Base-by-base conservation (phyloP, 2,888 invertebrate genomes). In the Eulithis prunata region DNA sequence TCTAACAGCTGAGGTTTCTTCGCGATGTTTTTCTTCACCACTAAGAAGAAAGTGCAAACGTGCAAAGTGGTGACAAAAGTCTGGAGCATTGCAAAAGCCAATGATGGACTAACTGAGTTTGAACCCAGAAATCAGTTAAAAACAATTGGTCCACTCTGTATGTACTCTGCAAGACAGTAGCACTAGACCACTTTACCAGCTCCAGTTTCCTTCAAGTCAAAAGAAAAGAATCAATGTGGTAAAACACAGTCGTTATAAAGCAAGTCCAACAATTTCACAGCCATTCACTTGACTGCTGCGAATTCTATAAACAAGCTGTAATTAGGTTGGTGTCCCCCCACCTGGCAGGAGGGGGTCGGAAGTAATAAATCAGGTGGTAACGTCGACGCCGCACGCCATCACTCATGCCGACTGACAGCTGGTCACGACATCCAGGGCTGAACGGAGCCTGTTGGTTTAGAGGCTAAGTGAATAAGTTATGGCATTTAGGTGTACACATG, bases 331-430 rank as follows among this genome's bases (percentile, higher is more conserved):
- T 80, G 76, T 77, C 46, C 68, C 57, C 64, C 69, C 66, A 58
- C 21, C 64, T 36, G 13, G 32, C n/a, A 38, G 28, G n/a, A 13
- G 55, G 43, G 72, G 72, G 75, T 77, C 88, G 91, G 92, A 90
- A 91, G 91, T 89, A 89, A 92, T 92, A 92, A 92, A 92, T 92
- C 92, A 92, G 91, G 87, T 89, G 91, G 84, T 89, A 90, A 91
- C 90, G 90, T 89, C 91, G 87, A 80, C 86, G 83, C 88, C 84
- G 88, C 91, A 88, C 91, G 91, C 90, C 91, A 92, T 92, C 92
- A 88, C 85, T 92, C 91, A 91, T 90, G 83, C 72, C 71, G 73
- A 76, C 82, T 86, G 90, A 89, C 91, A 88, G 75, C 73, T 82
- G 83, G 84, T 86, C 87, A 83, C 90, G 88, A 87, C 86, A 87